Conservation (phyloP, 2,797 vertebrate genomes). For the Hippopotamyrus pictus region DNA sequence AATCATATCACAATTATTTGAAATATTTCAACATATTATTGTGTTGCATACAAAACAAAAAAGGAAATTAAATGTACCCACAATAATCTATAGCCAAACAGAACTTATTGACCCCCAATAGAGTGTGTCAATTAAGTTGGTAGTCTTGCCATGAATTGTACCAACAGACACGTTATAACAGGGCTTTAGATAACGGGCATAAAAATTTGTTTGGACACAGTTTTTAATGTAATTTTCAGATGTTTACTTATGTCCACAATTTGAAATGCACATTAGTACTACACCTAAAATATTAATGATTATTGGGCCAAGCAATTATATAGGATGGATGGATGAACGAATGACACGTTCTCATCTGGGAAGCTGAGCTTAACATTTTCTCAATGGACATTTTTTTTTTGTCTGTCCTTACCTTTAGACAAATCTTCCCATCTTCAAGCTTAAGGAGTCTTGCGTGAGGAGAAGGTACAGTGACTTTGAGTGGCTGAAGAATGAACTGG, state of each 20-base stretch:
- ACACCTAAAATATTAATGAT: background rate
- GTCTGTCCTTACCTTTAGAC: slow-evolving; percentile 60
- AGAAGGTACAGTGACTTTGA: slow-evolving; percentile 98
- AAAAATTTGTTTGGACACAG: background rate
- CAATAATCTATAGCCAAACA: background rate
- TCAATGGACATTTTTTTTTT: background rate
- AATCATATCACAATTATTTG: background rate
- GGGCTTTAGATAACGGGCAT: background rate
- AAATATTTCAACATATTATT: background rate
- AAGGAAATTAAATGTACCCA: background rate
- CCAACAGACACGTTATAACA: background rate
- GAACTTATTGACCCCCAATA: background rate
- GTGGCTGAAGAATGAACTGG: slow-evolving; percentile 97
- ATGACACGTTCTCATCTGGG: background rate
- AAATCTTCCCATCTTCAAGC: slow-evolving; percentile 95
- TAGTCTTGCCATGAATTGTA: background rate
- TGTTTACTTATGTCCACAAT: background rate
- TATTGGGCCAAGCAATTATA: background rate
- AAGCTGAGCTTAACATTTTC: background rate
- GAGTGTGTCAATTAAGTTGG: background rate
- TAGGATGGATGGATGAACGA: background rate
- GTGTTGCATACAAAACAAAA: background rate
- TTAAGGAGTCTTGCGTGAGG: slow-evolving; percentile 91
- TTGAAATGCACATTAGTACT: background rate
- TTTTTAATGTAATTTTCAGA: background rate